These are phyloP conservation scores for Cryptocephalus primarius DNA, from an alignment of 2,888 invertebrate genomes.

Conservation along the genomic window DNA sequence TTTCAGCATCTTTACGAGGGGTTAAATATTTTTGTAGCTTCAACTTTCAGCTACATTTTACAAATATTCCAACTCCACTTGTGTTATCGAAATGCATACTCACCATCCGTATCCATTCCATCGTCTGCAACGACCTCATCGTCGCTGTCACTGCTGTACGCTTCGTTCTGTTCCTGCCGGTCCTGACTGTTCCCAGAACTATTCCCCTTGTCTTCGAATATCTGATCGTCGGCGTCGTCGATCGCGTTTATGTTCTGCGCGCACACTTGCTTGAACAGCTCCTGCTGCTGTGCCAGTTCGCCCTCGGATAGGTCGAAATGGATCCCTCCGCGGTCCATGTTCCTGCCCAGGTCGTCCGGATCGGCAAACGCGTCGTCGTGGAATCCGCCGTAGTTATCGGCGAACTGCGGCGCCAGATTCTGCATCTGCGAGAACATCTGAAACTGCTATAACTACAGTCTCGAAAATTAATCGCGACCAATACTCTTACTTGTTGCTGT, in stretches of 20 bases:
- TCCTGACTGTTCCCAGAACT: slow-evolving; percentile 41
- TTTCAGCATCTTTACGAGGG: no score
- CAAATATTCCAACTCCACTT: no score
- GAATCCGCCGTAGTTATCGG: slow-evolving; percentile 48
- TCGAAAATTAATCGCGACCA: neutral
- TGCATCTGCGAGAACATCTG: slow-evolving; percentile 49
- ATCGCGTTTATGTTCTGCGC: slow-evolving; percentile 33
- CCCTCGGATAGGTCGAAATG: slow-evolving; percentile 41
- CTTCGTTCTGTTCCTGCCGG: slow-evolving; percentile 31
- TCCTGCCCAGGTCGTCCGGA: slow-evolving; percentile 38
- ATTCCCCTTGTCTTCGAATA: slow-evolving; percentile 39
- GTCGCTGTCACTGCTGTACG: slow-evolving; percentile 40
- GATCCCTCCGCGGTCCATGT: slow-evolving; percentile 30
- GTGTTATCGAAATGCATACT: slow-evolving; percentile 18
- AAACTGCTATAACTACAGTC: slow-evolving; percentile 8
- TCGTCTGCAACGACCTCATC: slow-evolving; percentile 37
- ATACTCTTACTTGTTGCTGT: slow-evolving; percentile 38
- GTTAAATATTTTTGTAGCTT: no score
- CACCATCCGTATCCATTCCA: slow-evolving; percentile 38
- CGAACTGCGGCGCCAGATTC: slow-evolving; percentile 48
- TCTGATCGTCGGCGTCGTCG: slow-evolving; percentile 35
- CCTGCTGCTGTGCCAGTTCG: slow-evolving; percentile 39
- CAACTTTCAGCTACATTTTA: no score
- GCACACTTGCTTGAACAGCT: slow-evolving; percentile 51
- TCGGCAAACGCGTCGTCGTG: slow-evolving; percentile 53